phyloP scores from a whole-genome alignment of 2,797 vertebrate species.

The Bradypus variegatus region DNA sequence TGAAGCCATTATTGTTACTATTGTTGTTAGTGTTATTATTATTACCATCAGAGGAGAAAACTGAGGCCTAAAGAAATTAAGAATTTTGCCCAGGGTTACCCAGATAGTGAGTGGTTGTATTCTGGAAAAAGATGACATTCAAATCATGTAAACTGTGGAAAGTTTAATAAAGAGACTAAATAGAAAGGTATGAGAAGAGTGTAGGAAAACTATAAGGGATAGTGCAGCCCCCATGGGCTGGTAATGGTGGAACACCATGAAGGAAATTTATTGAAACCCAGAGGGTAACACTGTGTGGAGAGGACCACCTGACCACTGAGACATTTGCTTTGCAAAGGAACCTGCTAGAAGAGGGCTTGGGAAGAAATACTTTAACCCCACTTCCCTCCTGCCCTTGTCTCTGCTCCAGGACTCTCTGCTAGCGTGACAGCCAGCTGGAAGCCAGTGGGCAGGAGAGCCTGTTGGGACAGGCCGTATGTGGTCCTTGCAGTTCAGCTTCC shows the following conservation, averaged over 20 bases:
- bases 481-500: neutral
- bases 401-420: neutral
- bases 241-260: neutral
- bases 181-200: neutral
- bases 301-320: neutral
- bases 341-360: neutral
- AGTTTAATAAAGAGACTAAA: neutral
- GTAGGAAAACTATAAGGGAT: neutral
- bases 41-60: conserved; percentile 19
- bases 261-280: neutral
- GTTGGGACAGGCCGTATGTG: too few relatives aligned
- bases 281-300: neutral
- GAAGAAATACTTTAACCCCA: neutral
- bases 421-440: neutral
- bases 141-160: neutral
- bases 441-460: neutral
- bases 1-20: neutral
- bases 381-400: neutral
- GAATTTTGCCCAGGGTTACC: neutral
- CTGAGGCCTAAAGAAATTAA: neutral
- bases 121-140: neutral
- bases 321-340: neutral
- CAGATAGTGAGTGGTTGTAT: neutral
- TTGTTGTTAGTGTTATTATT: neutral
- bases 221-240: neutral